Evolutionary conservation across 2,888 invertebrate genomes (phyloP), one percentile per base, ranked within the genome.

Genomic region (Ceramica pisi): DNA sequence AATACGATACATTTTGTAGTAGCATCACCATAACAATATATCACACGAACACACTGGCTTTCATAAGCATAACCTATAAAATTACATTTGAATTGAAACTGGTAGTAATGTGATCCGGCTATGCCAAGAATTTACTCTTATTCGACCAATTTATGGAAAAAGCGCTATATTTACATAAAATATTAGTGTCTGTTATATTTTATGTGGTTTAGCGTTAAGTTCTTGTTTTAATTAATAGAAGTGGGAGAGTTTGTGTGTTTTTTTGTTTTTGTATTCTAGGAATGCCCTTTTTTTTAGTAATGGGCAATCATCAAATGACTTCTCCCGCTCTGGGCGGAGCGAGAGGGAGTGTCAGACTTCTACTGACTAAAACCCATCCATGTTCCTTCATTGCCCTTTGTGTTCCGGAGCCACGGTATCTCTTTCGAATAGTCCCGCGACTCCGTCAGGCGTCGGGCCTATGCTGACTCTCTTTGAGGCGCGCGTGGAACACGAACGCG

Each of bases 41-140:
- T 80, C 73, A 80, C 59, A 48, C 16, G 44, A 50, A 65, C 41
- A 70, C 51, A 62, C 55, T 60, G 46, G 55, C 76, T 61, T 71
- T 75, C 53, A 21, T 38, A 67, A 63, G 56, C 67, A 44, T 72
- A 67, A 67, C 71, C 62, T 78, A 75, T 72, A 78, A 84, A 85
- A 72, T 75, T 72, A 66, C 26, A 76, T 80, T 71, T 44, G 55
- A 70, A 73, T 69, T 62, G 69, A 82, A 87, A 86, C 80, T 73
- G 62, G 82, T 75, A 56, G 87, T 80, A 82, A 87, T 38, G 8
- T 69, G 81, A 87, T 76, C 78, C 78, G 44, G 19, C 70, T 69
- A 84, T 81, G 77, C 64, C 56, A 74, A 71, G 83, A 86, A 87
- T 86, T 57, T 83, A 81, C 81, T 82, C 81, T 78, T 73, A 65